Conservation (phyloP, 2,113 vertebrate genomes). For the Chionis minor region DNA sequence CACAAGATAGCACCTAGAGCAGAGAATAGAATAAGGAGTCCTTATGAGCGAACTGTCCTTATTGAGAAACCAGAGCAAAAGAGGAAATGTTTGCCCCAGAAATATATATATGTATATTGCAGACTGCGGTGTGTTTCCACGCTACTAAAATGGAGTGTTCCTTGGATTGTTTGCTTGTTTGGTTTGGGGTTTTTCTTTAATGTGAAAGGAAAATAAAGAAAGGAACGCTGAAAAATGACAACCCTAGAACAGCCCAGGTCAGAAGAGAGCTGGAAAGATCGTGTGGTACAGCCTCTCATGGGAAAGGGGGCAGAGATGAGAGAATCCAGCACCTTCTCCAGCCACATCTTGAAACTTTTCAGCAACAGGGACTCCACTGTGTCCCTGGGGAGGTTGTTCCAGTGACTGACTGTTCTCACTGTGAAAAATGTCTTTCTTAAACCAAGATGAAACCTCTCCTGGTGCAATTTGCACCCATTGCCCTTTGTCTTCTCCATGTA, state of each 20-base stretch:
- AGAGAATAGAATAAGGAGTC: not conserved
- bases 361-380: no score
- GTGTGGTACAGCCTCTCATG: not conserved
- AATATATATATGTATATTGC: rapidly evolving
- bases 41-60: not conserved
- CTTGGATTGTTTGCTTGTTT: not conserved
- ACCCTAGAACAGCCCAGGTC: rapidly evolving
- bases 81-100: not conserved
- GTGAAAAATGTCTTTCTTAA: not conserved
- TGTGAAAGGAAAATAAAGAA: not conserved
- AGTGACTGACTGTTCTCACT: not conserved
- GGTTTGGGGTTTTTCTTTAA: not conserved
- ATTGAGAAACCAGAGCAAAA: not conserved
- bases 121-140: not conserved
- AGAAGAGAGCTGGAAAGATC: not conserved
- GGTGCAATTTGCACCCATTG: not conserved
- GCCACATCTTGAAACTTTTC: not conserved
- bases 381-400: not conserved
- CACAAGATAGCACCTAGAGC: not conserved
- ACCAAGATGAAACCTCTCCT: not conserved
- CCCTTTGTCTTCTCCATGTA: not conserved
- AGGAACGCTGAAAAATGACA: not conserved
- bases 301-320: not conserved
- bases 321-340: not conserved
- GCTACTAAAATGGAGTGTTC: not conserved